phyloP scores from a whole-genome alignment of 2,888 invertebrate genomes.

The Aphelenchoides bicaudatus region DNA sequence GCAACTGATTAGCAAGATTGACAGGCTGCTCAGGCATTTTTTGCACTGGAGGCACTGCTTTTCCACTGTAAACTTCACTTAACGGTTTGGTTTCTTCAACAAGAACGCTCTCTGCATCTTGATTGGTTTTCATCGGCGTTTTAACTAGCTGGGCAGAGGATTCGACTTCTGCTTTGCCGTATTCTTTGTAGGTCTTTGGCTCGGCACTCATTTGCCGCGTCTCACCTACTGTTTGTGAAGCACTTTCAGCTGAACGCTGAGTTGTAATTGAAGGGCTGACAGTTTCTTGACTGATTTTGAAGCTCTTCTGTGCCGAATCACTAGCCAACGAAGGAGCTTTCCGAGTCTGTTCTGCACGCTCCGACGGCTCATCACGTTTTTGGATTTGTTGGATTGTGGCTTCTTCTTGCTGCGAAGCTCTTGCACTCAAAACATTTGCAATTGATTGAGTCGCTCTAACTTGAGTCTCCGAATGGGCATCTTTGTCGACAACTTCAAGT shows the following conservation, averaged over 20 bases:
- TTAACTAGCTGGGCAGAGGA: constrained; percentile 1
- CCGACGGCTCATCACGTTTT: no score
- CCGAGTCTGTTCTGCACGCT: background rate
- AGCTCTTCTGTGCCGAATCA: background rate
- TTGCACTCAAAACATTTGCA: background rate
- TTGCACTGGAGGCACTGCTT: no score
- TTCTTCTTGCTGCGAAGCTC: background rate
- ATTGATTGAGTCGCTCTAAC: background rate
- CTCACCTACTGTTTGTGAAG: background rate
- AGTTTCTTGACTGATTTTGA: constrained; percentile 3
- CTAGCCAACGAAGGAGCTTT: background rate
- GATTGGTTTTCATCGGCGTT: background rate
- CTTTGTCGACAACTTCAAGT: background rate
- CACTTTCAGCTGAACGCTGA: constrained; percentile 1
- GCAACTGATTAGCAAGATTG: no score
- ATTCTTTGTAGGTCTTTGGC: constrained; percentile 3
- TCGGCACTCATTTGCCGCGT: constrained; percentile 29
- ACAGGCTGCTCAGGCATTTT: no score
- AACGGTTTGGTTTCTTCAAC: constrained; percentile 2
- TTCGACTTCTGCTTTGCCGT: constrained; percentile 1
- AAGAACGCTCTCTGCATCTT: background rate
- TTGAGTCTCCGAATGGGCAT: constrained; percentile 6
- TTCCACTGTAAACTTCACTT: constrained; percentile 11
- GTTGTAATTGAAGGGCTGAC: constrained; percentile 1
- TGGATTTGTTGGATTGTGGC: constrained; percentile 3